Percentiles rank a stretch among this genome's conserved stretches.
Conservation (phyloP, 2,888 invertebrate genomes). For the Chymomyza procnemis region DNA sequence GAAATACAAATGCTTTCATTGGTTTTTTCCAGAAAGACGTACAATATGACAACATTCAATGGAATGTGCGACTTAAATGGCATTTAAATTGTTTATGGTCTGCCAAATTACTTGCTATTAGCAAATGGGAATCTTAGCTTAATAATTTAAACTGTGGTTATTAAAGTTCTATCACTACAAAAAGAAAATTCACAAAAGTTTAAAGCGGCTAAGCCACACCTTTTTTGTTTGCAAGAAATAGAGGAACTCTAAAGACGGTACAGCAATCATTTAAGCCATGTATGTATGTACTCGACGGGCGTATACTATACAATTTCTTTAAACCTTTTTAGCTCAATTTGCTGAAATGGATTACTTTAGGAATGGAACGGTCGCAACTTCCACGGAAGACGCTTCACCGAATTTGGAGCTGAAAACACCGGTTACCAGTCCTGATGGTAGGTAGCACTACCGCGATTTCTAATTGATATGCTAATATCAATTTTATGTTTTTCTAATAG, state of each 20-base stretch:
- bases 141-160: background rate
- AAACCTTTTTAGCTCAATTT: background rate
- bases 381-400: constrained; percentile 20
- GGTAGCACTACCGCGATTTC: background rate
- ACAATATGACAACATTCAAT: background rate
- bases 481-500: constrained; percentile 79
- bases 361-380: constrained; percentile 22
- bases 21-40: background rate
- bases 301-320: background rate
- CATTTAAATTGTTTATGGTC: background rate
- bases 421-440: constrained; percentile 34
- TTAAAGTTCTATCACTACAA: background rate
- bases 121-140: background rate
- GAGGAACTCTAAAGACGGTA: background rate
- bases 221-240: background rate
- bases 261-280: background rate
- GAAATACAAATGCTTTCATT: background rate
- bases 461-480: background rate
- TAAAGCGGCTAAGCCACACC: background rate
- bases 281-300: background rate
- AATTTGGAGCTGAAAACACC: constrained; percentile 35
- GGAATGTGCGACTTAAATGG: background rate
- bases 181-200: too few relatives aligned
- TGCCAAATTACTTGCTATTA: background rate
- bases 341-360: constrained; percentile 25